Conservation (phyloP, 2,888 invertebrate species). For the Dynastes maya region DNA sequence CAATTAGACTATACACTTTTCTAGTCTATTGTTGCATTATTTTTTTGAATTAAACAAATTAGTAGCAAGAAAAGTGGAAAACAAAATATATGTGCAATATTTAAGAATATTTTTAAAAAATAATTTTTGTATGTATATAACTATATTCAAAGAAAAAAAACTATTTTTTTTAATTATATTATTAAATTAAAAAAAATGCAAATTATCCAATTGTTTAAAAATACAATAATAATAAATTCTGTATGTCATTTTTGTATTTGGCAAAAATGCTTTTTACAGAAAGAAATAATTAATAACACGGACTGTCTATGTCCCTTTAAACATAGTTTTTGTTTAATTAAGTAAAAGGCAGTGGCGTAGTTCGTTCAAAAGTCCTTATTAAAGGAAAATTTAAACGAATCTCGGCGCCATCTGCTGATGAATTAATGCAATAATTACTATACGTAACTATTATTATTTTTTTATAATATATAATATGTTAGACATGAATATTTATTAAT, state of each 20-base stretch:
- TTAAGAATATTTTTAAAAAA: not conserved
- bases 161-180: too few relatives aligned
- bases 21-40: conserved; percentile 31
- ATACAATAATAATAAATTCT: not conserved
- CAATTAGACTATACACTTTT: conserved; percentile 28
- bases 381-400: not conserved
- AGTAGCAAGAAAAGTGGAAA: not conserved
- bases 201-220: too few relatives aligned
- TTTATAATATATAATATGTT: conserved; percentile 11
- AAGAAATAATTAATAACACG: not conserved
- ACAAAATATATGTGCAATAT: conserved; percentile 24
- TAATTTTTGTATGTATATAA: not conserved
- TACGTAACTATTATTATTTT: conserved; percentile 47
- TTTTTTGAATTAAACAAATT: not conserved
- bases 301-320: not conserved
- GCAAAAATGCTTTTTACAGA: conserved; percentile 42
- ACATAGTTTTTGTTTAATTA: not conserved
- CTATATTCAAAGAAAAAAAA: not conserved
- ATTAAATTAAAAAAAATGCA: too few relatives aligned
- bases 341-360: not conserved
- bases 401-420: not conserved
- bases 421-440: conserved; percentile 46
- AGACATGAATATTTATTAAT: conserved; percentile 49
- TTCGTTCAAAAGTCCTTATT: not conserved
- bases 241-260: conserved; percentile 28